Evolutionary conservation across 2,113 vertebrate genomes (phyloP).

Genomic region (Carassius carassius): DNA sequence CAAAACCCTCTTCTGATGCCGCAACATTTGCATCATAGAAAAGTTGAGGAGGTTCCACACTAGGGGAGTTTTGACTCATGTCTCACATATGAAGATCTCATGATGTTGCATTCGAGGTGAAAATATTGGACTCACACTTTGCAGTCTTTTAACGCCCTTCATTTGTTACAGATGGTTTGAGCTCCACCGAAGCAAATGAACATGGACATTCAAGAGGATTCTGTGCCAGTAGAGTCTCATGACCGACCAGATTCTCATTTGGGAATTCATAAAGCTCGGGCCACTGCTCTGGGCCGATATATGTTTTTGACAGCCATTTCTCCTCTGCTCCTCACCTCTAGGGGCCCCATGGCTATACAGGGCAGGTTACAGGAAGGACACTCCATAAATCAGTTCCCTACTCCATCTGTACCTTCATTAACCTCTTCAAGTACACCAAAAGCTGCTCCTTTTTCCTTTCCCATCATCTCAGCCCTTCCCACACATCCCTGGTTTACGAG

Average conservation of each 20-base stretch:
- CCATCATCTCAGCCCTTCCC: constrained; percentile 21
- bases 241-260: constrained; percentile 2
- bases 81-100: not conserved
- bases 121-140: constrained; percentile 4
- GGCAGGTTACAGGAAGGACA: constrained; percentile 16
- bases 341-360: not conserved
- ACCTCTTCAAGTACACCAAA: constrained; percentile 19
- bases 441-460: not conserved
- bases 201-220: constrained; percentile 17
- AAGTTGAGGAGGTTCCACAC: not conserved
- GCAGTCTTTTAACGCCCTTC: constrained; percentile 9
- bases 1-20: not conserved
- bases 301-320: not conserved
- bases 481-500: constrained; percentile 31
- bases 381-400: constrained; percentile 34
- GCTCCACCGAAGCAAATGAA: constrained; percentile 30
- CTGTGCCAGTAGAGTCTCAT: constrained; percentile 20
- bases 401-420: not conserved
- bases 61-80: not conserved
- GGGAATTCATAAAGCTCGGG: constrained; percentile 24
- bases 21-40: not conserved
- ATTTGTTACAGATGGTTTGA: constrained; percentile 41
- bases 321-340: constrained; percentile 10
- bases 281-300: not conserved
- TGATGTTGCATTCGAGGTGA: not conserved